These are phyloP conservation scores for Chelon auratus DNA, from an alignment of 2,797 vertebrate genomes.

Conservation along the genomic window DNA sequence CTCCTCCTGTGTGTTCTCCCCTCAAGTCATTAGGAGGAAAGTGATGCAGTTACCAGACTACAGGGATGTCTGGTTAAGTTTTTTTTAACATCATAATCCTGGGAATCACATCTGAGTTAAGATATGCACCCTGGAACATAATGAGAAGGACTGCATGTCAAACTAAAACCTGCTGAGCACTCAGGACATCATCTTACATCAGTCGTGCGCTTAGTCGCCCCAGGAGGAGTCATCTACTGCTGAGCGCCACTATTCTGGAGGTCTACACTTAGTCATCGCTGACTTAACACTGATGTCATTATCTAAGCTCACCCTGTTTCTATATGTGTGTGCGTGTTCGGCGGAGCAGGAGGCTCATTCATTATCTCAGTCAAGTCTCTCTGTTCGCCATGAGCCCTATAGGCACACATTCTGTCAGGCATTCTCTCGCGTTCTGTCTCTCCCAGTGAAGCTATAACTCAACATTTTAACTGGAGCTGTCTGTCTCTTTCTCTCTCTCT, in stretches of 20 bases:
- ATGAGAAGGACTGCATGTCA: neutral
- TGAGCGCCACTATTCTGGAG: constrained; percentile 52
- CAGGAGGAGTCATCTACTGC: constrained; percentile 51
- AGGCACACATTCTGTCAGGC: constrained; percentile 47
- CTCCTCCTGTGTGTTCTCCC: no score
- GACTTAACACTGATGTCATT: constrained; percentile 77
- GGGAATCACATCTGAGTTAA: neutral
- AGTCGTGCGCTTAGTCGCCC: constrained; percentile 24
- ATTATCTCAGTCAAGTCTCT: constrained; percentile 61
- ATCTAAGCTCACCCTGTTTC: constrained; percentile 56
- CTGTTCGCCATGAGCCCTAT: constrained; percentile 39
- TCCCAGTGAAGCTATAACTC: constrained; percentile 59
- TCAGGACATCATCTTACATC: constrained; percentile 46
- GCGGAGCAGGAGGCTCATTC: constrained; percentile 43
- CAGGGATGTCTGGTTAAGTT: neutral
- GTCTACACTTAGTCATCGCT: constrained; percentile 67
- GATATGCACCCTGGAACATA: neutral
- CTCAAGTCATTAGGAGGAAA: neutral
- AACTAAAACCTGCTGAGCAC: constrained; percentile 57
- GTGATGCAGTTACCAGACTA: neutral
- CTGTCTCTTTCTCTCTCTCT: constrained; percentile 23
- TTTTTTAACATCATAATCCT: neutral
- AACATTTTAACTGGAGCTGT: constrained; percentile 61
- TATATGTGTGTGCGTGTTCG: constrained; percentile 23
- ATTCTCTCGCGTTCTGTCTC: constrained; percentile 29